Base-by-base conservation (phyloP, 2,113 vertebrate species). In the Trichomycterus rosablanca region DNA sequence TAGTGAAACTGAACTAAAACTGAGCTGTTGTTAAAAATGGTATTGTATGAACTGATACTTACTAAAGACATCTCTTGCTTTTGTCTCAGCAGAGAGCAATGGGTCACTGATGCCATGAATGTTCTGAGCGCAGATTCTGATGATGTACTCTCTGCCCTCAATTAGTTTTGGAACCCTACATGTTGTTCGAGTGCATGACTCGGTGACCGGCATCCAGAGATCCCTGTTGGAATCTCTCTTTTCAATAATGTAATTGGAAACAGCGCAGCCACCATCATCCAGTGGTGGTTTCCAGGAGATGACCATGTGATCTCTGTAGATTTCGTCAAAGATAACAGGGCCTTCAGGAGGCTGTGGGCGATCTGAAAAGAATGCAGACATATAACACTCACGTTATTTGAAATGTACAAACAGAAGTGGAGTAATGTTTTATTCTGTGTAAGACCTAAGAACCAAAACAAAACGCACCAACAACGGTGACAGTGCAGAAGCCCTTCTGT, bases 191-290 rank as follows among this genome's bases (percentile, higher is more conserved):
- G 90, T 90, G 67, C 88, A 90, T 71, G 94, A 90, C 40, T 90
- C 86, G 44, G 88, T 94, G 75, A 99, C 95, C 7, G 96, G 94
- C 91, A 98, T 96, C 96, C 96, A 99, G 42, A 97, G 8, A 12
- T 99, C 96, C 82, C 92, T 89, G 79, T 95, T 91, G 63, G 89
- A 79, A 70, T 99, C 96, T 76, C 89, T 93, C 84, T 97, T 99
- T 80, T 99, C 96, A 64, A 99, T 73, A 78, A 97, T 90, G 68
- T 99, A 99, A 84, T 97, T 99, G 73, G 94, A 97, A 69, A 99
- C 79, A 72, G 89, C 83, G 76, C 91, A 93, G 66, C 96, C 96
- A 63, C 96, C 96, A n/a, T 99, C 92, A 75, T 99, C 95, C 67
- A 96, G 83, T 24, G 96, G 95, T 46, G 94, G 94, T 51, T 93